These are phyloP conservation scores for Cyclina sinensis DNA, from an alignment of 1,140 invertebrate species.

Conservation along the genomic window DNA sequence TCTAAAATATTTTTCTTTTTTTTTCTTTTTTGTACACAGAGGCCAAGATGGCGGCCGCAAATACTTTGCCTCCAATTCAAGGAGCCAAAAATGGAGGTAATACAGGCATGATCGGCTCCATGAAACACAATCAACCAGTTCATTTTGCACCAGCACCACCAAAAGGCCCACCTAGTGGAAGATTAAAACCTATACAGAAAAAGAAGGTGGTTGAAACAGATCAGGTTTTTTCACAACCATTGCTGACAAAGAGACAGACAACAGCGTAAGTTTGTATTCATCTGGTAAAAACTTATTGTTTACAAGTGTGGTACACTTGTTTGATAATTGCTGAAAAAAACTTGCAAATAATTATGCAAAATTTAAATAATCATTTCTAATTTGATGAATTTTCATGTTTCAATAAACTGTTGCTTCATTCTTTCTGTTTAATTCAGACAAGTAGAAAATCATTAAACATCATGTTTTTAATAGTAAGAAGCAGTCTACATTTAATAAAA, in stretches of 20 bases:
- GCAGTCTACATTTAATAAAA: no score
- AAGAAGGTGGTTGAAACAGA: conserved; percentile 75
- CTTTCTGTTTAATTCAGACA: no score
- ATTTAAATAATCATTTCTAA: no score
- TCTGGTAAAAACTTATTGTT: no score
- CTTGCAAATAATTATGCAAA: no score
- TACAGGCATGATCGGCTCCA: conserved; percentile 65
- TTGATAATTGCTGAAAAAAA: no score
- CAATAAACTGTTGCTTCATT: no score
- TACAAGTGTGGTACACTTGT: no score
- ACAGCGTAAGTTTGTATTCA: conserved; percentile 71
- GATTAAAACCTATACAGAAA: conserved; percentile 71
- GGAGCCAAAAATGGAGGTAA: conserved; percentile 63
- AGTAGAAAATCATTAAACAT: no score
- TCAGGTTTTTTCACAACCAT: conserved; percentile 76
- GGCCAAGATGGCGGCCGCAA: conserved; percentile 79
- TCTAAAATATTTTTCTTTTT: no score
- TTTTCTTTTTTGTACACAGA: background rate
- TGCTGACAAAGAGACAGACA: conserved; percentile 77
- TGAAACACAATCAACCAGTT: conserved; percentile 70
- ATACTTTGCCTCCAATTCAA: conserved; percentile 79
- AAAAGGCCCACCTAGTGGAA: conserved; percentile 74
- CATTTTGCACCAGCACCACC: conserved; percentile 70
- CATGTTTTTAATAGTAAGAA: no score
- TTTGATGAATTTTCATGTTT: no score